These are phyloP conservation scores for Megastigmus dorsalis DNA, from an alignment of 2,888 invertebrate genomes.

Conservation along the genomic window DNA sequence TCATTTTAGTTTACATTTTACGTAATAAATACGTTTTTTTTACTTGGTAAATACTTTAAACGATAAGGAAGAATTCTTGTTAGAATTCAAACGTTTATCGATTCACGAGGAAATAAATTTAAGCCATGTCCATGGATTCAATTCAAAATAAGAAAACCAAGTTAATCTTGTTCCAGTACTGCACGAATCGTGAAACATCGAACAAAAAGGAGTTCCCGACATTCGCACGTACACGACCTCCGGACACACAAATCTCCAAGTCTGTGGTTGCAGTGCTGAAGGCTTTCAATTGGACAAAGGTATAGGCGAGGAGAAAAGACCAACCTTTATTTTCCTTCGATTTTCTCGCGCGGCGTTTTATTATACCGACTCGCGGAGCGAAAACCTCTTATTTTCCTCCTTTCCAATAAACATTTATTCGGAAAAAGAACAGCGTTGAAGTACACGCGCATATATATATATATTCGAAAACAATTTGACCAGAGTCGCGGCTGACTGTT, in stretches of 20 bases:
- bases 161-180: conserved; percentile 80
- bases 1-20: too few relatives aligned
- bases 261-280: conserved; percentile 90
- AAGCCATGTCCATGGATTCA: not conserved
- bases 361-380: not conserved
- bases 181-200: conserved; percentile 91
- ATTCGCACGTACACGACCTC: conserved; percentile 93
- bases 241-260: conserved; percentile 94
- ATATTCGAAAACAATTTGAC: not conserved
- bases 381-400: not conserved
- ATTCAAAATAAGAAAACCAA: not conserved
- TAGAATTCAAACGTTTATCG: too few relatives aligned
- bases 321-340: not conserved
- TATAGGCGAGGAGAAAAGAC: conserved; percentile 69
- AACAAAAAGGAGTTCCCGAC: conserved; percentile 92
- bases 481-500: too few relatives aligned
- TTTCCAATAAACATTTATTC: not conserved
- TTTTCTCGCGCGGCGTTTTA: not conserved
- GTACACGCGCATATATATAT: too few relatives aligned
- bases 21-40: too few relatives aligned
- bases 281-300: conserved; percentile 93
- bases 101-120: too few relatives aligned
- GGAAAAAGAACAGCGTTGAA: too few relatives aligned
- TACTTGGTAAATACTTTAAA: too few relatives aligned
- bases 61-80: too few relatives aligned